Conservation (phyloP, 2,797 vertebrate genomes). For the Holocentrus rufus region DNA sequence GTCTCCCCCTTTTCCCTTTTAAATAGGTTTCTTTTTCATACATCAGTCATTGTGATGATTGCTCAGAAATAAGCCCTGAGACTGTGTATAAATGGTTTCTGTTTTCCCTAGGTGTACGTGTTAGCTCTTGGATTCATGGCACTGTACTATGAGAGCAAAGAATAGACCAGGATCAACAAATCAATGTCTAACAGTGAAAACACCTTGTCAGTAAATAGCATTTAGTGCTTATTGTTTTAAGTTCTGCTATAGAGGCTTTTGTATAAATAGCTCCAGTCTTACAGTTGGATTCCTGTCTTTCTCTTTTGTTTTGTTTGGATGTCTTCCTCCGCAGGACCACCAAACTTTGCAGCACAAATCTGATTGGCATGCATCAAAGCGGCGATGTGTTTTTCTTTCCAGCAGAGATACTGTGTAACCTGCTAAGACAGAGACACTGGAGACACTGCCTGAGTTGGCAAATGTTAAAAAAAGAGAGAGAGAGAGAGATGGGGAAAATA, state of each 20-base stretch:
- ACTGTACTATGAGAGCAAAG: conserved; percentile 18
- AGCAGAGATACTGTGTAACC: conserved; percentile 61
- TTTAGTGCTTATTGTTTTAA: conserved; percentile 60
- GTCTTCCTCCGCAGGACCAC: conserved; percentile 60
- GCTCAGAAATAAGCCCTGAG: background rate
- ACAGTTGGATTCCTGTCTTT: conserved; percentile 35
- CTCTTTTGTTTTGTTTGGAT: conserved; percentile 58
- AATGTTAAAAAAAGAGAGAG: conserved; percentile 35
- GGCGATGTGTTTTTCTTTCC: conserved; percentile 63
- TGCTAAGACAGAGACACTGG: conserved; percentile 46
- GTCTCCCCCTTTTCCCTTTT: background rate
- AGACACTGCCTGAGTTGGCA: conserved; percentile 34
- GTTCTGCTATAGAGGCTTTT: conserved; percentile 51
- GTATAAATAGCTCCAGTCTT: conserved; percentile 49
- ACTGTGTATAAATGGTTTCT: conserved; percentile 25
- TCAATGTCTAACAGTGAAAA: conserved; percentile 49
- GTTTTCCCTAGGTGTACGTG: conserved; percentile 29
- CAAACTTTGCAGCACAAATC: conserved; percentile 72
- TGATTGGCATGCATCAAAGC: conserved; percentile 70
- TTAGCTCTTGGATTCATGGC: conserved; percentile 17
- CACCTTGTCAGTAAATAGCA: conserved; percentile 27
- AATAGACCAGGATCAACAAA: conserved; percentile 29
- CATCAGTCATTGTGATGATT: background rate
- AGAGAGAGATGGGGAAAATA: conserved; percentile 23
- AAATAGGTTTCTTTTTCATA: background rate